These are phyloP conservation scores for Cataglyphis rosenhaueri DNA, from an alignment of 2,888 invertebrate species.

Conservation along the genomic window DNA sequence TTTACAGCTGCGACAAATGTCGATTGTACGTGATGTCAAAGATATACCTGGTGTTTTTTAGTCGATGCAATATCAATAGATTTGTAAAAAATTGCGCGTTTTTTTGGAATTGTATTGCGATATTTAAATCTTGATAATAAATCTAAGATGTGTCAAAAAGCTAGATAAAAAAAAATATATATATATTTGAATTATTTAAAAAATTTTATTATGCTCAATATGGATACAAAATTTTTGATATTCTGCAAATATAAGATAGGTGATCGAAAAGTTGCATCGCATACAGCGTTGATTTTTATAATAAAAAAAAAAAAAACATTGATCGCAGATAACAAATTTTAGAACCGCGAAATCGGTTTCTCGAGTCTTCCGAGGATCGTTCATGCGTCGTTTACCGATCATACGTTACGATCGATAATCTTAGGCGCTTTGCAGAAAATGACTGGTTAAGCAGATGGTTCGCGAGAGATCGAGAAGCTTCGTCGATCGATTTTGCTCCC, in stretches of 20 bases:
- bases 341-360: constrained; percentile 23
- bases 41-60: constrained; percentile 22
- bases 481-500: constrained; percentile 67
- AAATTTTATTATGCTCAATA: constrained; percentile 25
- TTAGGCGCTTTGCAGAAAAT: constrained; percentile 65
- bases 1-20: constrained; percentile 53
- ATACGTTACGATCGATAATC: constrained; percentile 71
- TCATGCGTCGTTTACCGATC: constrained; percentile 62
- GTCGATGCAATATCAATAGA: neutral
- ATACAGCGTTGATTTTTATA: constrained; percentile 45
- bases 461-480: constrained; percentile 25
- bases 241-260: neutral
- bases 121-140: constrained; percentile 11
- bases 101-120: neutral
- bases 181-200: neutral
- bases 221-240: neutral
- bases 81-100: neutral
- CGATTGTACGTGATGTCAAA: constrained; percentile 56
- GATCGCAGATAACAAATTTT: constrained; percentile 2
- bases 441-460: constrained; percentile 64
- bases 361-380: constrained; percentile 33
- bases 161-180: neutral
- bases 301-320: constrained; percentile 12
- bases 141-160: neutral
- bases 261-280: neutral